Evolutionary conservation across 2,113 vertebrate genomes (phyloP).

Genomic region (Sphaerodactylus townsendi): DNA sequence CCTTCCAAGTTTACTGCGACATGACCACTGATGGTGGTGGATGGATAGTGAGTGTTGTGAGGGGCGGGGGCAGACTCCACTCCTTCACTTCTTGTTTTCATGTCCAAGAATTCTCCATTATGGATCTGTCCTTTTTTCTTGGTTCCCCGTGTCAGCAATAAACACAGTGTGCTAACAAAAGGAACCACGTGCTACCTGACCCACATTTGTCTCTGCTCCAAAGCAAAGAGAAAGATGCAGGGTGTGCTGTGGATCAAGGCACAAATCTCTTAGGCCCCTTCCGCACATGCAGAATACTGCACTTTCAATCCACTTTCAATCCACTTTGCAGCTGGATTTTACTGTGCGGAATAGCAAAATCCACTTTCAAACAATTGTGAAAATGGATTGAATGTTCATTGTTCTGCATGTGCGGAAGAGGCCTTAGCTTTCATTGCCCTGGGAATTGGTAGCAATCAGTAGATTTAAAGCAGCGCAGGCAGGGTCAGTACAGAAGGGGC

Average conservation of each 20-base stretch:
- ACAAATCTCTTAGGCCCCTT: not conserved
- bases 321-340: too few species aligned
- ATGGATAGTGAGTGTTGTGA: constrained; percentile 80
- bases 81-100: not conserved
- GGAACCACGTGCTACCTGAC: not conserved
- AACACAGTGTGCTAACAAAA: too few species aligned
- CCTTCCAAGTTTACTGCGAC: constrained; percentile 84
- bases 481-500: too few species aligned
- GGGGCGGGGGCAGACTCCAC: not conserved
- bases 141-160: too few species aligned
- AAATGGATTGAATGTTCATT: too few species aligned
- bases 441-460: not conserved
- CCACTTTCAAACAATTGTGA: too few species aligned
- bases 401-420: too few species aligned
- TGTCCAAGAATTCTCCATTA: not conserved
- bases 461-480: not conserved
- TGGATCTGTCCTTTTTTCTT: not conserved
- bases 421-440: not conserved
- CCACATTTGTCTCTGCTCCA: not conserved
- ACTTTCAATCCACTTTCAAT: too few species aligned
- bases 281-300: too few species aligned
- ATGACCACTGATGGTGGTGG: constrained; percentile 86
- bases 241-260: not conserved
- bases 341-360: too few species aligned
- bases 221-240: too few species aligned